Conservation (phyloP, 1,140 invertebrate species). For the Alviniconcha marisindica region DNA sequence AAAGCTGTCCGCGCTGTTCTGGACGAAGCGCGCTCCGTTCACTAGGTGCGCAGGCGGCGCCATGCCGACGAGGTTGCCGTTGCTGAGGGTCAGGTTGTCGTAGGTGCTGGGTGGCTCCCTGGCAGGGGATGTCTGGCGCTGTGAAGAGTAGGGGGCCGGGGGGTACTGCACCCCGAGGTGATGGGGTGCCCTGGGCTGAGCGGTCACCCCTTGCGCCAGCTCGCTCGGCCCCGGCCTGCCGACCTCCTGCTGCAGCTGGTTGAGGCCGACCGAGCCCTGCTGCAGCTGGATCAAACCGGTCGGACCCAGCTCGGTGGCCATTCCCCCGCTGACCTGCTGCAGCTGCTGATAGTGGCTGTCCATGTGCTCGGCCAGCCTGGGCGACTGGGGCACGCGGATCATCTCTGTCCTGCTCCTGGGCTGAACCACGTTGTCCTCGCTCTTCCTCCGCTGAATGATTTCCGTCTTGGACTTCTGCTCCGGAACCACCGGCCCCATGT, state of each 20-base stretch:
- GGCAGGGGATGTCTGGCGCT: constrained; percentile 1
- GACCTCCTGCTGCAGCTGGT: background rate
- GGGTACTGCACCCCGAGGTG: background rate
- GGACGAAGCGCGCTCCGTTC: constrained; percentile 24
- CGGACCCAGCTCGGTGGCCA: no score
- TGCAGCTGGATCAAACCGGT: no score
- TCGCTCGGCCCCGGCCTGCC: background rate
- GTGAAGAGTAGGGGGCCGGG: background rate
- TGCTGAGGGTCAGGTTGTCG: background rate
- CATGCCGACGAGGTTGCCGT: background rate
- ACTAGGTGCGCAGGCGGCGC: constrained; percentile 26
- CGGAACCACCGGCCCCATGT: background rate
- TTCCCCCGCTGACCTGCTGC: no score
- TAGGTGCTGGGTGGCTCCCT: background rate
- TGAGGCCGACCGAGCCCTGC: background rate
- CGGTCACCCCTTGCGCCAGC: background rate
- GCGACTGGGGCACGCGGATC: background rate
- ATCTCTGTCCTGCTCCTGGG: background rate
- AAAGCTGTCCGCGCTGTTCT: background rate
- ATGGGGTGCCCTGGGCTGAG: background rate
- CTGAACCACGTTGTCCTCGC: background rate
- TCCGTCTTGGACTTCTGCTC: constrained; percentile 6
- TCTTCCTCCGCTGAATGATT: background rate
- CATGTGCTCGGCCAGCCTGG: background rate
- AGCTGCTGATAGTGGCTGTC: constrained; percentile 10